Conservation (phyloP, 2,888 invertebrate species). For the Volucella zonaria region DNA sequence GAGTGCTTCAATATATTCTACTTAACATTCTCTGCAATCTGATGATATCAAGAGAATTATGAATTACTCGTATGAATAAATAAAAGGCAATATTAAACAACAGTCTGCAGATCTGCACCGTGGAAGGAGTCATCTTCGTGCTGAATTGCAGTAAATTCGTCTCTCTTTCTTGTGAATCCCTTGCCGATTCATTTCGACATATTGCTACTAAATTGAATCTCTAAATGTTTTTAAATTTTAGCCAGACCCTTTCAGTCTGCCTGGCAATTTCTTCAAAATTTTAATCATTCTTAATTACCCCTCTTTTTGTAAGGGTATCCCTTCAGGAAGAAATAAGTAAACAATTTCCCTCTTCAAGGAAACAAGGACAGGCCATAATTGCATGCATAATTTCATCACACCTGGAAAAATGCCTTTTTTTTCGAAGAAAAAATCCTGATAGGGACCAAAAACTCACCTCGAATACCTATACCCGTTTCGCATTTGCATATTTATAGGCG, state of each 20-base stretch:
- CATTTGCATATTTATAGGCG: constrained; percentile 67
- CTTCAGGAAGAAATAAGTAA: not conserved
- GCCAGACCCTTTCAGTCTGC: not conserved
- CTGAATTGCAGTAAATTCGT: no score
- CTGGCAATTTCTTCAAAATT: not conserved
- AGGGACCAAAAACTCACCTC: constrained; percentile 2
- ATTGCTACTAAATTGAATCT: not conserved
- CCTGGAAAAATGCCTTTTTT: constrained; percentile 8
- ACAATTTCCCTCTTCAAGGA: constrained; percentile 5
- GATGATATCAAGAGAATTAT: no score
- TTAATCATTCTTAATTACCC: constrained; percentile 15
- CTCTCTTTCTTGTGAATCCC: no score
- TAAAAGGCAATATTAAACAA: no score
- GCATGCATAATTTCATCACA: constrained; percentile 36
- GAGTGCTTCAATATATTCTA: no score
- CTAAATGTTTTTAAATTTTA: not conserved
- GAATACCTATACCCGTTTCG: not conserved
- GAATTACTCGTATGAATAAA: no score
- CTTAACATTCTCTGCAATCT: no score
- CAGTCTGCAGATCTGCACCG: no score
- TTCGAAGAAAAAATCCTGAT: not conserved
- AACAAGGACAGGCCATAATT: constrained; percentile 22
- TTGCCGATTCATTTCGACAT: no score
- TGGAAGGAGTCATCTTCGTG: no score
- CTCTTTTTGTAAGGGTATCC: not conserved